phyloP scores from a whole-genome alignment of 2,113 vertebrate species.

The Rhagologus leucostigma region DNA sequence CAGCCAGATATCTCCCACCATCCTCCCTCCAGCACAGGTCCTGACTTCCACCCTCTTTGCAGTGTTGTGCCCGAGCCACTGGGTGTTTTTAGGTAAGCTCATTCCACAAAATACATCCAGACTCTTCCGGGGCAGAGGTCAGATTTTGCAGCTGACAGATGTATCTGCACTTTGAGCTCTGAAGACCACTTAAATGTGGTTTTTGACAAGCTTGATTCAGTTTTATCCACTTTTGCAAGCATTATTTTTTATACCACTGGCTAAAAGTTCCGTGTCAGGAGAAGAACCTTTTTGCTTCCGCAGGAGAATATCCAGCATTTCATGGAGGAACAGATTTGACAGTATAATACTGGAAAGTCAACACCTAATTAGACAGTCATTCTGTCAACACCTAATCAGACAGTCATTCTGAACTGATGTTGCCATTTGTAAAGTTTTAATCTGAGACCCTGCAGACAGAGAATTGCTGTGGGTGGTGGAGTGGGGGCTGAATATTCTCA shows the following conservation, averaged over 20 bases:
- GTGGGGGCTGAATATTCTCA: background rate
- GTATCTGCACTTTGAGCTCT: background rate
- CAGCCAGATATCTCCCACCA: background rate
- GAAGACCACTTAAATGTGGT: background rate
- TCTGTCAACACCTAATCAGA: background rate
- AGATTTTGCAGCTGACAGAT: background rate
- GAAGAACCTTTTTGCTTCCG: background rate
- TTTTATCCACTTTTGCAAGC: background rate
- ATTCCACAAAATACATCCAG: background rate
- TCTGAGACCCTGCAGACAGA: background rate
- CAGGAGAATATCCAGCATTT: background rate
- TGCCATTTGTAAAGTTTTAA: background rate
- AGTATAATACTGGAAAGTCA: background rate
- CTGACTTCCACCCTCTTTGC: background rate
- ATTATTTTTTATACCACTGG: background rate
- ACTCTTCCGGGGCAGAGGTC: background rate
- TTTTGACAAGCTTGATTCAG: background rate
- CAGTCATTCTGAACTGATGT: background rate
- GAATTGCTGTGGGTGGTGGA: background rate
- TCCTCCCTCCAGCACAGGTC: background rate
- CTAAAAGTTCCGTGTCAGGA: background rate
- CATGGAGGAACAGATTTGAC: background rate
- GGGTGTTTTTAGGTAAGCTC: background rate
- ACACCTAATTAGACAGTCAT: background rate
- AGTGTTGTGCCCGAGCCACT: accelerated